Percentiles rank a stretch among this genome's conserved stretches.
Conservation (phyloP, 2,888 invertebrate species). For the Cryptus viduatorius region DNA sequence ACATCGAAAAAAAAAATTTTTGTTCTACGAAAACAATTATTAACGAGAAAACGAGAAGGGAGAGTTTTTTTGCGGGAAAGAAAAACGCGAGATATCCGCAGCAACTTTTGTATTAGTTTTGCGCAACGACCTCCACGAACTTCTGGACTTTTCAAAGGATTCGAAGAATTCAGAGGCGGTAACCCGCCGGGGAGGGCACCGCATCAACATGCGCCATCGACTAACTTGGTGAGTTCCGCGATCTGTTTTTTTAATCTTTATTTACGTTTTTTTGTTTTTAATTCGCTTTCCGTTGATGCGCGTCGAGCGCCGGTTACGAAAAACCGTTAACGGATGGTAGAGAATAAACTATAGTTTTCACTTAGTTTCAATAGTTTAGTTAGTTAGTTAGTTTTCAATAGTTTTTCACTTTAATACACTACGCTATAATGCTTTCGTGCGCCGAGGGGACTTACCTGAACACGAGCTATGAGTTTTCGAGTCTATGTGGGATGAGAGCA, state of each 20-base stretch:
- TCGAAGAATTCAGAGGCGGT: slow-evolving; percentile 45
- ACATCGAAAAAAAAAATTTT: not conserved
- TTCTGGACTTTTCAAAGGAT: slow-evolving; percentile 42
- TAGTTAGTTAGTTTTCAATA: no score
- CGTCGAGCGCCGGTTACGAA: not conserved
- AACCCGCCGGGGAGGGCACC: slow-evolving; percentile 54
- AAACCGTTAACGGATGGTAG: not conserved
- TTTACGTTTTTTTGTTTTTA: not conserved
- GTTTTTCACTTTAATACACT: slow-evolving; percentile 4
- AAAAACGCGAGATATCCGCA: not conserved
- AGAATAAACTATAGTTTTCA: no score
- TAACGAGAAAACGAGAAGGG: not conserved
- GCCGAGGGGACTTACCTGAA: slow-evolving; percentile 23
- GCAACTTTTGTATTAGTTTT: not conserved
- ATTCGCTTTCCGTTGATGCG: not conserved
- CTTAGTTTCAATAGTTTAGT: no score
- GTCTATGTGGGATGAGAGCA: slow-evolving; percentile 22
- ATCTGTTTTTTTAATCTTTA: not conserved
- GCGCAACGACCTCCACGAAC: not conserved
- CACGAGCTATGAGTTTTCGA: slow-evolving; percentile 19
- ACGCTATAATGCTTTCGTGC: not conserved
- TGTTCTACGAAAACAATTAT: not conserved
- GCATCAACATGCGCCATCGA: slow-evolving; percentile 76
- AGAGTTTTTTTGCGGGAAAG: not conserved
- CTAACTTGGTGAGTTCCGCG: slow-evolving; percentile 73